These are phyloP conservation scores for Triops cancriformis DNA, from an alignment of 1,140 invertebrate species.

Conservation along the genomic window DNA sequence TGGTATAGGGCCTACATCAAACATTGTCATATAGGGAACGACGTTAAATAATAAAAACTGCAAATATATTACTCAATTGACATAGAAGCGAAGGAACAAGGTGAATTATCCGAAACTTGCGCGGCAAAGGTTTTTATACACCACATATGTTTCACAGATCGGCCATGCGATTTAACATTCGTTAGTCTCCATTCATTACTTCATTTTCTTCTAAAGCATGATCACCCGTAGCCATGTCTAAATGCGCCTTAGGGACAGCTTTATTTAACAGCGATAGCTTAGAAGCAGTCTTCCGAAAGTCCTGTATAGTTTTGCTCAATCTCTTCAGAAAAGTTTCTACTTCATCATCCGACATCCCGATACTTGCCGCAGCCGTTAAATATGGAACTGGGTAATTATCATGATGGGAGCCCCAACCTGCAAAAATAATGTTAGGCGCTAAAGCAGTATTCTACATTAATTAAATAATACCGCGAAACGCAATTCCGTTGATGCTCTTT, in stretches of 20 bases:
- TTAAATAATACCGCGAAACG: constrained; percentile 47
- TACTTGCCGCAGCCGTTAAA: constrained; percentile 58
- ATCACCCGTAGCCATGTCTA: neutral
- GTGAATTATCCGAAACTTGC: neutral
- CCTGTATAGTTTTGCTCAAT: constrained; percentile 45
- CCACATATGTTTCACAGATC: neutral
- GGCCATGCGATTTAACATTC: no score
- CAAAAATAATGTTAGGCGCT: neutral
- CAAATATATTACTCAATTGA: neutral
- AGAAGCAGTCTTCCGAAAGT: neutral
- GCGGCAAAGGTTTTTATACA: neutral
- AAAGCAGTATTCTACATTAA: constrained; percentile 4
- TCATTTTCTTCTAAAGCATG: neutral
- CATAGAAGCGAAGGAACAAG: neutral
- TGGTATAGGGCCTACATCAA: no score
- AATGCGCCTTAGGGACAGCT: neutral
- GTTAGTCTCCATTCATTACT: neutral
- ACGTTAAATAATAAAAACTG: no score
- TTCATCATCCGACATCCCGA: constrained; percentile 59
- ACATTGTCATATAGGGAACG: no score
- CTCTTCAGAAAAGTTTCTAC: constrained; percentile 56
- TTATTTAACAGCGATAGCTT: neutral
- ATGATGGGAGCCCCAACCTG: constrained; percentile 59
- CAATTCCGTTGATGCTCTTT: constrained; percentile 49
- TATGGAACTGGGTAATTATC: constrained; percentile 54